Base-by-base conservation (phyloP, 2,113 vertebrate genomes). In the Rutilus rutilus region DNA sequence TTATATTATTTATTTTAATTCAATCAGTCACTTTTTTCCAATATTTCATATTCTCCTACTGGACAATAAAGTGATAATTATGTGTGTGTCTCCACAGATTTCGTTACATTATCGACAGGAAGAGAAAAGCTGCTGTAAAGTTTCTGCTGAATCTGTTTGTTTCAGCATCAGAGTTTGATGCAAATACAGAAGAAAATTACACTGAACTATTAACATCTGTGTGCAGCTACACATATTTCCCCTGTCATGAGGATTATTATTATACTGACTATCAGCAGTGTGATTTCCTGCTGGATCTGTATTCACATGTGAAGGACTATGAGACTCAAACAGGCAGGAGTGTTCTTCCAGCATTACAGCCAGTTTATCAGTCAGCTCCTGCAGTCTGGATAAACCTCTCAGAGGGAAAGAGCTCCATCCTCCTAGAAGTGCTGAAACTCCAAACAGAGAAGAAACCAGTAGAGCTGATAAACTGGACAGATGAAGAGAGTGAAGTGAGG, bases 161-260 rank as follows among this genome's bases (percentile, higher is more conserved):
- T 73, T 11, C 75, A 65, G 85, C 85, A 84, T 65, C 65, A 73
- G 64, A 83, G 30, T 79, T 52, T 82, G 62, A 62, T 82, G 50
- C 78, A 54, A 83, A 54, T n/a, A 78, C 64, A 73, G 62, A 30
- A 82, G 77, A 87, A 45, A 85, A 74, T 39, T 85, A 73, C 54
- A 82, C 64, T 73, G 21, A 87, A 42, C 83, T 89, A 17, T 50
- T 89, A 8, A 45, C 65, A 36, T 89, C 86, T 83, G 83, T 89
- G 79, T 89, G 86, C 74, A 87, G 78, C 65, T 89, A 83, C 88
- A 78, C n/a, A 25, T 64, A 42, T 36, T 89, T 89, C 62, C 88
- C 88, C 85, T 81, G 21, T 54, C 6, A 8, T 54, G 12, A 65
- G 1, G 0, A 12, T 47, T 3, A 6, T n/a, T n/a, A n/a, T n/a